These are phyloP conservation scores for Agrochola litura DNA, from an alignment of 2,888 invertebrate genomes.

Conservation along the genomic window DNA sequence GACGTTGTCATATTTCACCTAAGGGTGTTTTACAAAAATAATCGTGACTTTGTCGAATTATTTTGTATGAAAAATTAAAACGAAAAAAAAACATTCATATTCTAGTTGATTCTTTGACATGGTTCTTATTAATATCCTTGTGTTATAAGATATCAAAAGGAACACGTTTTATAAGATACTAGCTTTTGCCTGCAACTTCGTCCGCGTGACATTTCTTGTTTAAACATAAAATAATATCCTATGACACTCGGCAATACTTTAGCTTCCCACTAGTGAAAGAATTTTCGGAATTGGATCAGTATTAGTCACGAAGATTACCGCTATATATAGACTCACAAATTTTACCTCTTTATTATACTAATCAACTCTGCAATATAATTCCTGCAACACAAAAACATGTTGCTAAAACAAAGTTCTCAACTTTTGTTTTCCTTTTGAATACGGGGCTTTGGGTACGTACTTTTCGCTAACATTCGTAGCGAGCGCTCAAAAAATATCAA, in stretches of 20 bases:
- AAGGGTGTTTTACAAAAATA: too few species aligned
- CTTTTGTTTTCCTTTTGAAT: not conserved
- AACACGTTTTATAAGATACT: not conserved
- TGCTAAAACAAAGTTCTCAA: not conserved
- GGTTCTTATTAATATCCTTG: too few species aligned
- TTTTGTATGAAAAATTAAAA: too few species aligned
- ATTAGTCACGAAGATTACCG: not conserved
- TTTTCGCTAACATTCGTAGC: slow-evolving; percentile 1
- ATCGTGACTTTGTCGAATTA: too few species aligned
- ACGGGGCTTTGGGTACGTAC: not conserved
- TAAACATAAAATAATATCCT: not conserved
- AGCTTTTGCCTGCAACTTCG: not conserved
- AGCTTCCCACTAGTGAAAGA: not conserved
- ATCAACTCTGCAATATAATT: not conserved
- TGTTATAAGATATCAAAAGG: too few species aligned
- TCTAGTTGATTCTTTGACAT: too few species aligned
- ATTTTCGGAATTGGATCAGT: not conserved
- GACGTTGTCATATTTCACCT: too few species aligned
- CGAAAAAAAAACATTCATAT: too few species aligned
- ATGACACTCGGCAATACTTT: not conserved
- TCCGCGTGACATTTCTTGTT: not conserved
- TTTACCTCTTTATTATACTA: not conserved
- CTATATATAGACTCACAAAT: not conserved
- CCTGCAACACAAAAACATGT: not conserved
- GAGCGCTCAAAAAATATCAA: slow-evolving; percentile 47